A percentile compares a stretch with the other conserved stretches of the same genome.
These are phyloP conservation scores for Raja brachyura DNA, from an alignment of 2,113 vertebrate species.

Conservation along the genomic window DNA sequence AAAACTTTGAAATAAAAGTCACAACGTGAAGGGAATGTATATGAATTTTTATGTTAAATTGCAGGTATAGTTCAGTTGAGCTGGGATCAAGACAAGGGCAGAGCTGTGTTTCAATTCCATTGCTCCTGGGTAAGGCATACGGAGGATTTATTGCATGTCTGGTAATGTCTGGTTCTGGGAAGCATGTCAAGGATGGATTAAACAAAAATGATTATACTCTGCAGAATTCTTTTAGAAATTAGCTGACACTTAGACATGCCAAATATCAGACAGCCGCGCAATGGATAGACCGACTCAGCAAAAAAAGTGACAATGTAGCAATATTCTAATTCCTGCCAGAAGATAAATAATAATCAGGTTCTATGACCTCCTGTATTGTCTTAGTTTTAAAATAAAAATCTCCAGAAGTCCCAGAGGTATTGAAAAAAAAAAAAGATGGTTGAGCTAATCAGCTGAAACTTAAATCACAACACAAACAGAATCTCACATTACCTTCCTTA, in stretches of 20 bases:
- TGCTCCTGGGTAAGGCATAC: background rate
- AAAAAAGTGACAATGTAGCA: background rate
- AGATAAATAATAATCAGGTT: background rate
- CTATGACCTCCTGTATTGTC: background rate
- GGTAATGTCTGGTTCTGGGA: background rate
- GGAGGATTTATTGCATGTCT: slow-evolving; percentile 15
- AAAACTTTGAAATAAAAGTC: background rate
- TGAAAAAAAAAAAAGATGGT: background rate
- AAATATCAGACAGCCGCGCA: background rate
- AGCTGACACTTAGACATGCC: slow-evolving; percentile 11
- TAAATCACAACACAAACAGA: slow-evolving; percentile 7
- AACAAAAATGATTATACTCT: slow-evolving; percentile 19
- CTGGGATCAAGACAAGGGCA: background rate
- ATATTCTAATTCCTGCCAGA: slow-evolving; percentile 21
- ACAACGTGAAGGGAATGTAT: background rate
- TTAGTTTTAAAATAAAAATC: slow-evolving; percentile 19
- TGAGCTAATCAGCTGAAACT: background rate
- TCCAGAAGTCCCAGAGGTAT: background rate
- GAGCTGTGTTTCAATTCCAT: background rate
- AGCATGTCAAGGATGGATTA: slow-evolving; percentile 9
- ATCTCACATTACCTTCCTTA: background rate
- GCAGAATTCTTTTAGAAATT: background rate
- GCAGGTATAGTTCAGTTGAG: background rate
- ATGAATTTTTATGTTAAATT: background rate
- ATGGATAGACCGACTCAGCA: slow-evolving; percentile 6